Evolutionary conservation across 1,140 invertebrate genomes (phyloP), one percentile per base, ranked within the genome.

Genomic region (Heterodera schachtii): DNA sequence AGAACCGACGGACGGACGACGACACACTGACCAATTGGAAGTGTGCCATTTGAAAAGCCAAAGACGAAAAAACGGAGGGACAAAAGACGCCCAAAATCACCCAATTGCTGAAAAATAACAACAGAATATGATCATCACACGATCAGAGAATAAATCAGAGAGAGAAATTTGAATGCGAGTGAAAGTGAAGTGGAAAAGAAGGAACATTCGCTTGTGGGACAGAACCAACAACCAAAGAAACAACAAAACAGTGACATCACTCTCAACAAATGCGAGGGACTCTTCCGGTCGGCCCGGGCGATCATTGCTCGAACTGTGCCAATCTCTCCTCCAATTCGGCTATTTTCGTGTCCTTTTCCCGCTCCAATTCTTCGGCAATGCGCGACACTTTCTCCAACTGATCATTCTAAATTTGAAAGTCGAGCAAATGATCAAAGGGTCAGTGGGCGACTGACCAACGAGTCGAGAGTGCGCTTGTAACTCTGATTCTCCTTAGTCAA

Each of bases 341-440:
- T 21, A 66, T 52, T 57, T 66, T 43, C 41, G 75, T 13, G 46
- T 77, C 77, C 31, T 49, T 69, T 49, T 78, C 77, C 11, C 46
- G 19, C 47, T 78, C 77, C 21, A 78, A 21, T 64, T 78, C 77
- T 19, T 69, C 21, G 8, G 77, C 77, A 19, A 78, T 69, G n/a
- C 70, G 66, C 19, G 77, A 78, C 11, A 78, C 77, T 47, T 69
- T 47, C 7, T 78, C 77, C 60, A 78, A 46, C n/a, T 78, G 77
- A 31, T 78, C 44, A 44, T 78, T 78, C 77, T 78, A n/a, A 71
- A 69, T n/a, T n/a, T 7, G 19, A 69, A 66, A 78, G 13, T 69
- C 31, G 67, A 3, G 49, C 21, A 47, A 64, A 31, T n/a, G 31
- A 31, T 31, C 31, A 31, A 31, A 31, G 31, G 31, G 31, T 31